A percentile compares a stretch with the other conserved stretches of the same genome.
phyloP scores from a whole-genome alignment of 2,113 vertebrate genomes.

The Alosa alosa region DNA sequence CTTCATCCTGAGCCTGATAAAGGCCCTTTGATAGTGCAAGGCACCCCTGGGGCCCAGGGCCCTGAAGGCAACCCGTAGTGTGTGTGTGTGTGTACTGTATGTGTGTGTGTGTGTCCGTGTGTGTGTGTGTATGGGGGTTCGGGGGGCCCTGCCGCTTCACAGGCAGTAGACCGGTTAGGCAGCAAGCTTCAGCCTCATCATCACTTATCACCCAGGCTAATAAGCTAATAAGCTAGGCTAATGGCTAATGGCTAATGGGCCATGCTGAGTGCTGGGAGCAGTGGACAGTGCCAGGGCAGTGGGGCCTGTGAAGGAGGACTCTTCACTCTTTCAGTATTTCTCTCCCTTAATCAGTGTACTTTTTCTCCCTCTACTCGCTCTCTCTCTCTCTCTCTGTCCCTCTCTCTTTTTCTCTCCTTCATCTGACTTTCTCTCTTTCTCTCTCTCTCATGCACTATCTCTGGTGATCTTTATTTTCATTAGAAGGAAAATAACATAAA shows the following conservation, averaged over 20 bases:
- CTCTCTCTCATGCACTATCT: constrained; percentile 9
- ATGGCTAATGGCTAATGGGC: constrained; percentile 25
- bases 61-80: not conserved
- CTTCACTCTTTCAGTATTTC: constrained; percentile 30
- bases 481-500: not conserved
- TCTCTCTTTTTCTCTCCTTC: too few species aligned
- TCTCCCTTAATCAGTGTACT: constrained; percentile 11
- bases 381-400: constrained; percentile 16
- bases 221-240: constrained; percentile 55
- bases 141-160: constrained; percentile 8
- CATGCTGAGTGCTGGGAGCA: constrained; percentile 34
- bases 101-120: constrained; percentile 29
- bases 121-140: constrained; percentile 12
- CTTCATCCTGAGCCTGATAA: constrained; percentile 64
- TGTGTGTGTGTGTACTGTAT: not conserved
- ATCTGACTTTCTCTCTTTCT: too few species aligned
- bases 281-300: constrained; percentile 41
- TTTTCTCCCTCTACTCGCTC: not conserved
- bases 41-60: constrained; percentile 43
- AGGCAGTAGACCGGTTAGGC: constrained; percentile 11
- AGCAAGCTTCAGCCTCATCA: constrained; percentile 48
- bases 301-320: constrained; percentile 31
- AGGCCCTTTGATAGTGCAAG: constrained; percentile 56
- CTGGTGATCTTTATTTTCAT: constrained; percentile 52
- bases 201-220: constrained; percentile 64